phyloP scores from a whole-genome alignment of 2,113 vertebrate genomes.

The Hemibagrus wyckioides region DNA sequence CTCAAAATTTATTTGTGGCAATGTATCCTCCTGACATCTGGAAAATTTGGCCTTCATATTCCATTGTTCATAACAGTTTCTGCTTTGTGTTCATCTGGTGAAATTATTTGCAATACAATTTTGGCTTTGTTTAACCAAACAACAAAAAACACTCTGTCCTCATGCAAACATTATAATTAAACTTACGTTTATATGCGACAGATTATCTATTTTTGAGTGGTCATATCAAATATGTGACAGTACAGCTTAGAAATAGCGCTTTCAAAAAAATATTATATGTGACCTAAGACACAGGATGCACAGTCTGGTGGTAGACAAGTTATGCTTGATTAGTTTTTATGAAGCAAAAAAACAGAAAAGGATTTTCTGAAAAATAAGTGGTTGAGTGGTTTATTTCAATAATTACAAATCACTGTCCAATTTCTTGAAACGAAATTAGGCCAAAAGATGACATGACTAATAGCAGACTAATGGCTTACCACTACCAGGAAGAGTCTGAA shows the following conservation, averaged over 20 bases:
- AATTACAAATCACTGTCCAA: slow-evolving; percentile 14
- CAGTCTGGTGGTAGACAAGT: slow-evolving; percentile 76
- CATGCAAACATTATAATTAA: not conserved
- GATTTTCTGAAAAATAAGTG: slow-evolving; percentile 13
- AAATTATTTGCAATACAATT: slow-evolving; percentile 10
- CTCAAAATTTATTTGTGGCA: not conserved
- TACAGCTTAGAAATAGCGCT: not conserved
- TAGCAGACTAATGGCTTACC: slow-evolving; percentile 1
- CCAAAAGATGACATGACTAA: not conserved
- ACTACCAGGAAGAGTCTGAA: not conserved
- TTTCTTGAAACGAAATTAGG: slow-evolving; percentile 5
- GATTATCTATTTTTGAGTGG: not conserved
- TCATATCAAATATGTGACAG: not conserved
- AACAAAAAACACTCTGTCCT: not conserved
- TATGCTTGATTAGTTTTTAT: slow-evolving; percentile 51
- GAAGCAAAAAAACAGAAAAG: slow-evolving; percentile 1
- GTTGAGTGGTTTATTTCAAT: slow-evolving; percentile 47
- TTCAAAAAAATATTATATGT: slow-evolving; percentile 25
- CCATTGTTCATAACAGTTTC: not conserved
- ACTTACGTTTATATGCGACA: not conserved
- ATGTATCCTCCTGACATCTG: slow-evolving; percentile 10
- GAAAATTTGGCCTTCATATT: not conserved
- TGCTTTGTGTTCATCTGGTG: not conserved
- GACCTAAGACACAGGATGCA: slow-evolving; percentile 78
- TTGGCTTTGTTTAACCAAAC: not conserved